A percentile compares a stretch with the other conserved stretches of the same genome.
Conservation (phyloP, 2,797 vertebrate species). For the Yasuhikotakia modesta region DNA sequence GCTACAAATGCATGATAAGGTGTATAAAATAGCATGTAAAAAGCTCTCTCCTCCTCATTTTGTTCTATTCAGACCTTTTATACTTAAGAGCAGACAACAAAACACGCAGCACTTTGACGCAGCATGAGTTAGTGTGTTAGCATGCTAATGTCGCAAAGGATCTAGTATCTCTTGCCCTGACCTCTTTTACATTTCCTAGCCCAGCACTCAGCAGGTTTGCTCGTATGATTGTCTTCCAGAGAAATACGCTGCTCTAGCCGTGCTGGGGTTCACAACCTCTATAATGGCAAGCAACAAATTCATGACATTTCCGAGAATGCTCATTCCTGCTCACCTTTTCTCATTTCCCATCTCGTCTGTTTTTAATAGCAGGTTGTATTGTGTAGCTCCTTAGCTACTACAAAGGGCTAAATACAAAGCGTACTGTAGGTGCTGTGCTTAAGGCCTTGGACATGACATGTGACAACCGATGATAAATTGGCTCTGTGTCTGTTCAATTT, state of each 20-base stretch:
- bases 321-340: constrained; percentile 69
- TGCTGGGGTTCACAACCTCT: constrained; percentile 76
- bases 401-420: constrained; percentile 93
- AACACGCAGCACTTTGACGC: neutral
- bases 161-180: constrained; percentile 20
- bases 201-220: constrained; percentile 61
- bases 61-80: neutral
- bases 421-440: constrained; percentile 92
- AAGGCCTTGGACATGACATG: constrained; percentile 96
- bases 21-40: neutral
- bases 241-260: constrained; percentile 75
- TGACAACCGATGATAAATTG: constrained; percentile 99
- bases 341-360: constrained; percentile 60
- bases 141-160: neutral
- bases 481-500: constrained; percentile 98
- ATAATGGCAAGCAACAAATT: constrained; percentile 68
- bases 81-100: neutral
- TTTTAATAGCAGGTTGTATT: constrained; percentile 83
- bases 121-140: constrained; percentile 6
- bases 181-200: constrained; percentile 52
- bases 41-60: neutral
- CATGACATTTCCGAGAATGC: constrained; percentile 75
- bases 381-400: constrained; percentile 87
- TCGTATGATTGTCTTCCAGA: constrained; percentile 80
- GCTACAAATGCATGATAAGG: neutral